A percentile compares a stretch with the other conserved stretches of the same genome.
phyloP scores from a whole-genome alignment of 2,113 vertebrate genomes.

The Urocolius indicus region DNA sequence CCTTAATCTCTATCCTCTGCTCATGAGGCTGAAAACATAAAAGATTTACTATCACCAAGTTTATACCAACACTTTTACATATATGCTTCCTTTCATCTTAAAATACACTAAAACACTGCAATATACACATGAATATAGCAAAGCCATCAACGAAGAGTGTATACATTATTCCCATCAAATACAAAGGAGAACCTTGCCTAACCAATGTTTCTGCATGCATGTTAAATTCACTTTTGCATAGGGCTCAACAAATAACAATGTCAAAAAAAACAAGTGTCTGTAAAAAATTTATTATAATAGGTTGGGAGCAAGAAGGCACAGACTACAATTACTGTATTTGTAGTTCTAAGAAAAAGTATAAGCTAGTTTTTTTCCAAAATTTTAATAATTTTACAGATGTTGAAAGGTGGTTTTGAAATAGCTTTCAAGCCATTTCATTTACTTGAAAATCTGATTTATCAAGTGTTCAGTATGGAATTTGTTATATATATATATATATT shows the following conservation, averaged over 20 bases:
- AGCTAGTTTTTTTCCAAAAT: neutral
- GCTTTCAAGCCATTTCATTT: neutral
- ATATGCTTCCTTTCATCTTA: neutral
- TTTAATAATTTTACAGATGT: neutral
- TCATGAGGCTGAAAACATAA: neutral
- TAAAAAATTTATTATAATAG: neutral
- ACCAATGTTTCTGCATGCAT: neutral
- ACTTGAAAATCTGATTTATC: neutral
- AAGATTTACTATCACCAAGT: neutral
- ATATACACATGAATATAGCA: neutral
- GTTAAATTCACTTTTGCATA: neutral
- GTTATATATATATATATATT: neutral
- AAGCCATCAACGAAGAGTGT: accelerated
- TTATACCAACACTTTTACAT: neutral
- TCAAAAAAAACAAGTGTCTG: neutral
- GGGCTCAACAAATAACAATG: neutral
- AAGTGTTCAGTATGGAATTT: neutral
- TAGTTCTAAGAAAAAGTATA: neutral
- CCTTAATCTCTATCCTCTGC: neutral
- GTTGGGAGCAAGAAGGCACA: neutral
- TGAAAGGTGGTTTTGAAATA: neutral
- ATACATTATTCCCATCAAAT: neutral
- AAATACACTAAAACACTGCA: neutral
- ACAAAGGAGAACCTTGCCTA: neutral
- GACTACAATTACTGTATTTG: neutral